Percentiles rank a stretch among this genome's conserved stretches.
phyloP scores from a whole-genome alignment of 2,888 invertebrate genomes.

The Dione juno region DNA sequence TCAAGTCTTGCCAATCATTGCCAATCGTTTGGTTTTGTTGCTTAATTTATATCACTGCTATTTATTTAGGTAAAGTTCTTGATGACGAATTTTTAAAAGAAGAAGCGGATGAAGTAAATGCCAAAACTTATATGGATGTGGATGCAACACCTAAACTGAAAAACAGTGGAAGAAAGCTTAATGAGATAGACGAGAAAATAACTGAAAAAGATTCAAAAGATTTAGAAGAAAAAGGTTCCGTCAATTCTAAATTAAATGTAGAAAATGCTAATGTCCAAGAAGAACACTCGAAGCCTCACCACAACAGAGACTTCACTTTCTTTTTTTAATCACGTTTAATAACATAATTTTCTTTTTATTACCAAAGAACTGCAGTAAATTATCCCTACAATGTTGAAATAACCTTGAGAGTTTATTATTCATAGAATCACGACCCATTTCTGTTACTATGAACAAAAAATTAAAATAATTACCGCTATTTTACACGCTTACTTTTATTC shows the following conservation, averaged over 20 bases:
- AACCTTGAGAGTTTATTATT: constrained; percentile 11
- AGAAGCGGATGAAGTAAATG: constrained; percentile 50
- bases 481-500: not conserved
- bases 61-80: constrained; percentile 49
- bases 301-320: constrained; percentile 25
- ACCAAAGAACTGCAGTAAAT: constrained; percentile 22
- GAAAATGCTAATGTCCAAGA: constrained; percentile 26
- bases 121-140: constrained; percentile 49
- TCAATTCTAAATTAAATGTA: constrained; percentile 8
- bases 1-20: too few relatives aligned
- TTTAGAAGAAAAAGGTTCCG: not conserved
- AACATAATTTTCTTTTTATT: constrained; percentile 22
- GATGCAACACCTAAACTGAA: constrained; percentile 52
- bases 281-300: constrained; percentile 16
- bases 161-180: constrained; percentile 43
- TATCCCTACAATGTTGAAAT: constrained; percentile 10
- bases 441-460: constrained; percentile 7
- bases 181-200: constrained; percentile 18
- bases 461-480: constrained; percentile 9
- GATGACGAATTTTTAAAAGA: constrained; percentile 49
- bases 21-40: not conserved
- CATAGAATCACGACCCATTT: constrained; percentile 5
- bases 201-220: constrained; percentile 18
- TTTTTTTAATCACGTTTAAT: constrained; percentile 25
- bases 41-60: not conserved